Evolutionary conservation across 2,113 vertebrate species (phyloP).

Genomic region (Acanthochromis polyacanthus): DNA sequence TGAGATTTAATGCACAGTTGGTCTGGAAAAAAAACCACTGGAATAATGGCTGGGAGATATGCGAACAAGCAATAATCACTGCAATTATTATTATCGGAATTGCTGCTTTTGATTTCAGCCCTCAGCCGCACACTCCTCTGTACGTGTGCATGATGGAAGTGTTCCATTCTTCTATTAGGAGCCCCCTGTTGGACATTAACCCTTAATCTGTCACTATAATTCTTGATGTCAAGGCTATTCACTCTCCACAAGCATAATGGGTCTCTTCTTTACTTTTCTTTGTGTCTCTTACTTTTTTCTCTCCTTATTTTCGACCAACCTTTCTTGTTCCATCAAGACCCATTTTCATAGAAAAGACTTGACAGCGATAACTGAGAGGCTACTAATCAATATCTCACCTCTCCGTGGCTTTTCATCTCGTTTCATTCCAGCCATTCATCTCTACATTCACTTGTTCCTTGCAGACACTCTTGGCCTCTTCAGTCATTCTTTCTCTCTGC

Average conservation of each 20-base stretch:
- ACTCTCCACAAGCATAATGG: not conserved
- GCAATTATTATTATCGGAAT: slow-evolving; percentile 43
- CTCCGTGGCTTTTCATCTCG: slow-evolving; percentile 4
- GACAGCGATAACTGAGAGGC: not conserved
- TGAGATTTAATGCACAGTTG: slow-evolving; percentile 23
- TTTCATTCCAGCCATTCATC: slow-evolving; percentile 5
- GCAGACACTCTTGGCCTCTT: not conserved
- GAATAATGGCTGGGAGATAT: slow-evolving; percentile 33
- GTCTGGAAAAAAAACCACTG: not conserved
- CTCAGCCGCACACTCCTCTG: not conserved
- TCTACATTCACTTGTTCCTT: not conserved
- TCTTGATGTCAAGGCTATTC: slow-evolving; percentile 17
- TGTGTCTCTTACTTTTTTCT: not conserved
- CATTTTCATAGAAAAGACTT: slow-evolving; percentile 19
- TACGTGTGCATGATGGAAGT: slow-evolving; percentile 11
- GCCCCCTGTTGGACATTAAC: slow-evolving; percentile 26
- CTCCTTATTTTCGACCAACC: not conserved
- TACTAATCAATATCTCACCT: slow-evolving; percentile 39
- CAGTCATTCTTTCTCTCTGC: not conserved
- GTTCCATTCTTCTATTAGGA: slow-evolving; percentile 7
- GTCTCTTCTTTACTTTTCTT: slow-evolving; percentile 1
- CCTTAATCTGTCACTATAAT: slow-evolving; percentile 45
- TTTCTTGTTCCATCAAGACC: not conserved
- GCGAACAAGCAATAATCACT: slow-evolving; percentile 35
- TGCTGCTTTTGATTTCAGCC: slow-evolving; percentile 35